Conservation (phyloP, 2,113 vertebrate species). For the Phrynocephalus versicolor region DNA sequence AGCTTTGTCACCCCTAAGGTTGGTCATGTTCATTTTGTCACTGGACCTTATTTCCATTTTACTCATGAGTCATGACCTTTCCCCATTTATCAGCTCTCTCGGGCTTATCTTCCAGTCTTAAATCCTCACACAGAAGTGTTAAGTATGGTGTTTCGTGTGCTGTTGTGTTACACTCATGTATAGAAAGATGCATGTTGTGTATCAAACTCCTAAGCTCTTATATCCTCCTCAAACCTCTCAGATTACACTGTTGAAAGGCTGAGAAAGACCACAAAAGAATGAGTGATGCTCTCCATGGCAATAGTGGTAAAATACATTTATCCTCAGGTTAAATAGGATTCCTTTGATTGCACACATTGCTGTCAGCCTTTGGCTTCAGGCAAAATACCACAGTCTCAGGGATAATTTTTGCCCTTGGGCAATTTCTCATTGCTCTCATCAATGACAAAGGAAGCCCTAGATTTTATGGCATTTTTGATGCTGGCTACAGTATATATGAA, state of each 20-base stretch:
- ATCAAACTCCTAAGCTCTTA: not conserved
- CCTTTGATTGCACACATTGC: slow-evolving; percentile 11
- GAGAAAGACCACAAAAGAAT: not conserved
- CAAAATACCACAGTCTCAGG: not conserved
- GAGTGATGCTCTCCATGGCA: not conserved
- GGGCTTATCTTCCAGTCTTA: not conserved
- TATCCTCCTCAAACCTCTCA: not conserved
- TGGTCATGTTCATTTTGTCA: not conserved
- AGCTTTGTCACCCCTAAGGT: not conserved
- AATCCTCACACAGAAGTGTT: not conserved
- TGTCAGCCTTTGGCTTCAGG: not conserved
- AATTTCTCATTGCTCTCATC: slow-evolving; percentile 9
- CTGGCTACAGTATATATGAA: not conserved
- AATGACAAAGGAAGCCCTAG: slow-evolving; percentile 17
- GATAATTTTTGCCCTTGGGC: not conserved
- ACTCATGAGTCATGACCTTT: not conserved
- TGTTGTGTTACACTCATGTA: not conserved
- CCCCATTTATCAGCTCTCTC: not conserved
- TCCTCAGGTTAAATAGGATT: slow-evolving; percentile 13
- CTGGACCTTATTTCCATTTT: not conserved
- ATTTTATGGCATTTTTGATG: slow-evolving; percentile 4
- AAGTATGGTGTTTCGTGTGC: not conserved
- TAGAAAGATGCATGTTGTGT: not conserved
- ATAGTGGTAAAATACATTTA: slow-evolving; percentile 1
- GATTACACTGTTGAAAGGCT: not conserved